Evolutionary conservation across 2,888 invertebrate species (phyloP).

Genomic region (Drosophila birchii): DNA sequence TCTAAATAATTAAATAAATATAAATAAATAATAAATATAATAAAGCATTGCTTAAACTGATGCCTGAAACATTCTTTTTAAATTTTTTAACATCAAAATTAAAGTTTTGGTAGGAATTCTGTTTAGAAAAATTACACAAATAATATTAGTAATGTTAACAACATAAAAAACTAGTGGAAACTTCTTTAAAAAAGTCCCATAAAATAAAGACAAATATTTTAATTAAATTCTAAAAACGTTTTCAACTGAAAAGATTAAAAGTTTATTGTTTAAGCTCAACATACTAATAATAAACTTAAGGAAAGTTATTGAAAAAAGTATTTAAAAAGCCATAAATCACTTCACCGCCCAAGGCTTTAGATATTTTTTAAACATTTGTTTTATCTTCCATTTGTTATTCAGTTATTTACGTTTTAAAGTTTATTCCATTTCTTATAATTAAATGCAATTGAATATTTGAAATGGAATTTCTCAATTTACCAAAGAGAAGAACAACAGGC

Average conservation of each 20-base stretch:
- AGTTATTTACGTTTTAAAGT: not conserved
- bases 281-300: too few species aligned
- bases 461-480: conserved; percentile 8
- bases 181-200: not conserved
- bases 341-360: not conserved
- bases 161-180: not conserved
- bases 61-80: not conserved
- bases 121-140: not conserved
- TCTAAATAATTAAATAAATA: not conserved
- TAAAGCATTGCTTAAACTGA: not conserved
- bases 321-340: not conserved
- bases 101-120: not conserved
- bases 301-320: not conserved
- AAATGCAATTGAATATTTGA: conserved; percentile 4
- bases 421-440: not conserved
- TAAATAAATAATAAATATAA: not conserved
- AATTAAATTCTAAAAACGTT: not conserved
- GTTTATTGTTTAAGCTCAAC: not conserved
- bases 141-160: too few species aligned
- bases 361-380: not conserved
- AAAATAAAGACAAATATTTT: too few species aligned
- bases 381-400: not conserved
- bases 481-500: not conserved
- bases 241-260: not conserved
- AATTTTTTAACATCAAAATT: not conserved